Evolutionary conservation across 2,888 invertebrate species (phyloP).

Genomic region (Agonum fuliginosum): DNA sequence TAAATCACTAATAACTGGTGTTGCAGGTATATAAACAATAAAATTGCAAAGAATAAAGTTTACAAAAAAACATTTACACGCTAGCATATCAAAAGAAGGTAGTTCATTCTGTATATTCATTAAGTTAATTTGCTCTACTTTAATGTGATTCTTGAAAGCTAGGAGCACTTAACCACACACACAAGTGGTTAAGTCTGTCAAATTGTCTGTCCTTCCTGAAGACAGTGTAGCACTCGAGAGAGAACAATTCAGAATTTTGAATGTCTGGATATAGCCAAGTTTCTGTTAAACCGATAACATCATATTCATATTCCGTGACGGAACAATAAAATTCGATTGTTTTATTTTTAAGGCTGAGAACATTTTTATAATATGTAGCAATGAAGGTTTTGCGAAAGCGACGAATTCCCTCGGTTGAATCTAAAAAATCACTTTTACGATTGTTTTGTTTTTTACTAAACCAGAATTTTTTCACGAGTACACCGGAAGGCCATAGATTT

Average conservation of each 20-base stretch:
- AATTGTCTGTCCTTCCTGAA: neutral
- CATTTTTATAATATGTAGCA: conserved; percentile 45
- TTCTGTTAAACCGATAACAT: neutral
- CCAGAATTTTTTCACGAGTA: neutral
- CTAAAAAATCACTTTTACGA: neutral
- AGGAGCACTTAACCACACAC: neutral
- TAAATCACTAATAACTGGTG: neutral
- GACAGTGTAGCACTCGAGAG: conserved; percentile 4
- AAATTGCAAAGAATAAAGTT: neutral
- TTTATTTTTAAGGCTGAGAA: conserved; percentile 24
- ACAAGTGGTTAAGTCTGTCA: neutral
- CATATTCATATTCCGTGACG: neutral
- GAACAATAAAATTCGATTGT: neutral
- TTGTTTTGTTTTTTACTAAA: neutral
- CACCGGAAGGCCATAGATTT: neutral
- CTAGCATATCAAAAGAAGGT: neutral
- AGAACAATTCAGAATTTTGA: neutral
- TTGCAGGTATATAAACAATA: neutral
- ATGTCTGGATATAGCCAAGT: conserved; percentile 25
- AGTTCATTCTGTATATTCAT: neutral
- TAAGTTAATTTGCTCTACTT: neutral
- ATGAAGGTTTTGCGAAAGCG: neutral
- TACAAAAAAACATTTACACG: neutral
- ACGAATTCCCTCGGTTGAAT: neutral
- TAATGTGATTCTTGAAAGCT: neutral